Conservation (phyloP, 2,888 invertebrate genomes). For the Synanthedon andrenaeformis region DNA sequence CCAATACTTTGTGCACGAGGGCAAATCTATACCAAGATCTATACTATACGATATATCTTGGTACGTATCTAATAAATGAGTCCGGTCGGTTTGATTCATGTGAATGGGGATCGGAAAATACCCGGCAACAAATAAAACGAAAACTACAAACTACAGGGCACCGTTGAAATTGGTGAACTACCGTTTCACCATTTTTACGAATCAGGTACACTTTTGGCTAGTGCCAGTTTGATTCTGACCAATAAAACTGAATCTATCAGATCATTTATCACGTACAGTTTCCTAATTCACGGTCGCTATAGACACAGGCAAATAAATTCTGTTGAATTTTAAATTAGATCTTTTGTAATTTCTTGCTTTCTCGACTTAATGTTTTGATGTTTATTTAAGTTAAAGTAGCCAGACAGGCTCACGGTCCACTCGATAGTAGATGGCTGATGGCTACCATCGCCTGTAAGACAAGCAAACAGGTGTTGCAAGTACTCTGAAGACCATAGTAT, state of each 20-base stretch:
- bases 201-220: conserved; percentile 5
- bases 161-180: conserved; percentile 21
- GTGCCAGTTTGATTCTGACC: conserved; percentile 4
- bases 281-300: conserved; percentile 9
- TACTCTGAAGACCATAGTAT: too few species aligned
- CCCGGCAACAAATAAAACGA: conserved; percentile 58
- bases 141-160: conserved; percentile 33
- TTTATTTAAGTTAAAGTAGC: too few species aligned
- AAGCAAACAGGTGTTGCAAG: too few species aligned
- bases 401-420: too few species aligned
- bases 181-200: conserved; percentile 9
- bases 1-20: not conserved
- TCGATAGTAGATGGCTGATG: too few species aligned
- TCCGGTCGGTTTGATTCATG: conserved; percentile 64
- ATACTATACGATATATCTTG: conserved; percentile 6
- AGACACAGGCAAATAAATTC: not conserved
- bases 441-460: too few species aligned
- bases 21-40: not conserved
- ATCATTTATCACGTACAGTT: conserved; percentile 11
- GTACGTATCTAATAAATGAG: conserved; percentile 63
- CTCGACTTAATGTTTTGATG: too few species aligned
- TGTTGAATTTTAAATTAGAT: not conserved
- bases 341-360: not conserved
- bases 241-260: conserved; percentile 3
- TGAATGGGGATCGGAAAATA: conserved; percentile 58